These are phyloP conservation scores for Microtus oregoni DNA, from an alignment of 2,113 vertebrate genomes.

Conservation along the genomic window DNA sequence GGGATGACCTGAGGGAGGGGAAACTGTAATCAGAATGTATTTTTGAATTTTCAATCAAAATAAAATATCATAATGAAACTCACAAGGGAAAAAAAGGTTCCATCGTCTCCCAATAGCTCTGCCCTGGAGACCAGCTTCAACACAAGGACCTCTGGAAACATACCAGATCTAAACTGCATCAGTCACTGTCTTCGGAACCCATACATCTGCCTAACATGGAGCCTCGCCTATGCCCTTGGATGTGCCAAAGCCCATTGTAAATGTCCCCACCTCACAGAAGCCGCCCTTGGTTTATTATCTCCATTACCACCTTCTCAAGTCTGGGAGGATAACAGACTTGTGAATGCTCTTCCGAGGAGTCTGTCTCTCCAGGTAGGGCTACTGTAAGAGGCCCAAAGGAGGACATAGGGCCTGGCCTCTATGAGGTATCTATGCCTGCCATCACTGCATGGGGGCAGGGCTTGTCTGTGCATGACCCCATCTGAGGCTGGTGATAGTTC, in stretches of 20 bases:
- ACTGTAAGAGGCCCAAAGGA: not conserved
- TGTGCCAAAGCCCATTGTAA: not conserved
- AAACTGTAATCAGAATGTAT: not conserved
- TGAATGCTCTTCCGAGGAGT: not conserved
- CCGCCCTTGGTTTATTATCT: not conserved
- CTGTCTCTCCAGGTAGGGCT: not conserved
- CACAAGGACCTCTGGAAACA: not conserved
- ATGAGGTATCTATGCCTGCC: not conserved
- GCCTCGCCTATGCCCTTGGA: not conserved
- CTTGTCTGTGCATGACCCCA: not conserved
- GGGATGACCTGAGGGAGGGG: not conserved
- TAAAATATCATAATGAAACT: not conserved
- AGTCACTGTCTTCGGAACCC: not conserved
- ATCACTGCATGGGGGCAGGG: not conserved
- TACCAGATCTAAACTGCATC: not conserved
- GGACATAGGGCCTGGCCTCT: not conserved
- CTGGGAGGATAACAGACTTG: too few species aligned
- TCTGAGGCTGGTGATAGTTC: not conserved
- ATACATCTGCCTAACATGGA: not conserved
- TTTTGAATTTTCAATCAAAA: not conserved
- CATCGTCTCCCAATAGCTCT: not conserved
- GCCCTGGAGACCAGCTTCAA: not conserved
- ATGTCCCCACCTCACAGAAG: not conserved
- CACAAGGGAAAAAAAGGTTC: not conserved
- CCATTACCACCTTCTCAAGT: not conserved